Conservation (phyloP, 1,140 invertebrate species). For the Plectrocnemia conspersa region DNA sequence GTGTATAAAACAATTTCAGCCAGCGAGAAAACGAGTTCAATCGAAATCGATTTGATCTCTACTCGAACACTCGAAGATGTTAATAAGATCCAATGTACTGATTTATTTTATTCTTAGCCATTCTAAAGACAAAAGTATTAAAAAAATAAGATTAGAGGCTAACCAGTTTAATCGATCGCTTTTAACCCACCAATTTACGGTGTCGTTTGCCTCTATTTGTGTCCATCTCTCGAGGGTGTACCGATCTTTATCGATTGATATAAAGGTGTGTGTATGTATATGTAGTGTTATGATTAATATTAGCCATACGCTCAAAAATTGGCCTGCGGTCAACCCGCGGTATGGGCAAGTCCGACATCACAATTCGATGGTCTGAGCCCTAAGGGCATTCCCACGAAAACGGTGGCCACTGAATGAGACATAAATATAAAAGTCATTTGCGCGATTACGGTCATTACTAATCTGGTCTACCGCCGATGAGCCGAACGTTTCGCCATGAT, state of each 20-base stretch:
- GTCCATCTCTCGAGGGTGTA: no score
- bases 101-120: no score
- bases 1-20: constrained; percentile 12
- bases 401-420: neutral
- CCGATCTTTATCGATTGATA: no score
- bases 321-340: constrained; percentile 14
- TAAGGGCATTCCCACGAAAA: constrained; percentile 2
- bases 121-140: no score
- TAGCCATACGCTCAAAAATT: constrained; percentile 24
- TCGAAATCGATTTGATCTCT: no score
- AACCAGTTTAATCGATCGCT: no score
- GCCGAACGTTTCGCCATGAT: neutral
- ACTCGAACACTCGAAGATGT: no score
- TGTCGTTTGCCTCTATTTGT: no score
- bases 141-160: no score
- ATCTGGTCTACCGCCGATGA: neutral
- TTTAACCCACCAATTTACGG: no score
- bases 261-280: no score
- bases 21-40: constrained; percentile 9
- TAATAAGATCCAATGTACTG: no score
- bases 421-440: constrained; percentile 1
- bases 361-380: neutral
- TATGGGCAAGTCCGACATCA: neutral
- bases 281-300: constrained; percentile 34
- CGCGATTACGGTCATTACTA: constrained; percentile 1